Conservation (phyloP, 2,888 invertebrate genomes). For the Drosophila peninsularis region DNA sequence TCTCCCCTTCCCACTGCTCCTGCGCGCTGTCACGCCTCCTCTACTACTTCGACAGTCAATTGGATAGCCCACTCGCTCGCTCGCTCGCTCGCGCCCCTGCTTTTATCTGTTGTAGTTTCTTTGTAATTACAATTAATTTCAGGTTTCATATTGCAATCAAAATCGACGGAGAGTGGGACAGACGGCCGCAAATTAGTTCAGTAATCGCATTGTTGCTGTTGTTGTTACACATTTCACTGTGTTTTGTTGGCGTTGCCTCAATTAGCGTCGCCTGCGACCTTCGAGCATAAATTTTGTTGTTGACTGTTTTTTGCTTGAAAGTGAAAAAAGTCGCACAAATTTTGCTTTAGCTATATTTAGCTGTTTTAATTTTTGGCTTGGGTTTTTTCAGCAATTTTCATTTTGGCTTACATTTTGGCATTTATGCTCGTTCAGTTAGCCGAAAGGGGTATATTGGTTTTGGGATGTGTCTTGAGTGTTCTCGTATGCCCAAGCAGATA, state of each 20-base stretch:
- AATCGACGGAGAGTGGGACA: constrained; percentile 47
- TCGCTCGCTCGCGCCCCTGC: constrained; percentile 1
- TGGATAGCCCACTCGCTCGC: constrained; percentile 1
- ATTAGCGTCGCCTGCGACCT: constrained; percentile 55
- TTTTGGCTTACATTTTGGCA: constrained; percentile 1
- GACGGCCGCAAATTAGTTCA: constrained; percentile 54
- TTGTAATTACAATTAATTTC: constrained; percentile 75
- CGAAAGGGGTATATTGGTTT: not conserved
- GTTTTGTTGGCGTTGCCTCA: constrained; percentile 33
- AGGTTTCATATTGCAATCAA: constrained; percentile 74
- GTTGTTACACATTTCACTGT: constrained; percentile 4
- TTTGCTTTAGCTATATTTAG: constrained; percentile 23
- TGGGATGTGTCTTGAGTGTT: too few relatives aligned
- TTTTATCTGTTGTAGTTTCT: constrained; percentile 37
- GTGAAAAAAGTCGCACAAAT: constrained; percentile 15
- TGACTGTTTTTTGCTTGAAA: constrained; percentile 15
- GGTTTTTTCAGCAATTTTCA: constrained; percentile 7
- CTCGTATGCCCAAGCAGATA: too few relatives aligned
- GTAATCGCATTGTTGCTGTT: constrained; percentile 42
- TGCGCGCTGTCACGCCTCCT: not conserved
- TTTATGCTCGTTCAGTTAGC: not conserved
- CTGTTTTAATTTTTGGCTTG: constrained; percentile 21
- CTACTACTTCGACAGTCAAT: not conserved
- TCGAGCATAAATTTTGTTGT: constrained; percentile 24
- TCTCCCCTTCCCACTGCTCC: rapidly evolving